Evolutionary conservation across 1,140 invertebrate species (phyloP), one percentile per base, ranked within the genome.

Genomic region (Cardiocondyla obscurior): DNA sequence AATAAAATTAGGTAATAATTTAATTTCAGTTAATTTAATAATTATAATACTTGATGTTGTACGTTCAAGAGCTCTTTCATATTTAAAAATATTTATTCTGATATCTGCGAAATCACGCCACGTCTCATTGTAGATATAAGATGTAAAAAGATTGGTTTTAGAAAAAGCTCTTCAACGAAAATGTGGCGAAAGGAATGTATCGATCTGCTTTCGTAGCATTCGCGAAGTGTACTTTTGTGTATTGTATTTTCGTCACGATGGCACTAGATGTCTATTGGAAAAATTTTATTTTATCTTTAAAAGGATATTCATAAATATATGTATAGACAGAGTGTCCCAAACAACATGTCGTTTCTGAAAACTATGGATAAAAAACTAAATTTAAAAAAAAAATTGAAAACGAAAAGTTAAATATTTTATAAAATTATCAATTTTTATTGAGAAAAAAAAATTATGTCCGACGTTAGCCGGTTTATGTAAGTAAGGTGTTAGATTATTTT

Each of bases 241-340:
- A 79, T 79, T 69, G 22, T 62, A 69, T 79, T 79, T 79, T 19
- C 74, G 25, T 53, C 22, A 16, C 25, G 25, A 53, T 64, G 2
- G 19, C 30, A 62, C 3, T 3, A 30, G 33, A 7, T 64, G 2
- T 67, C 22, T 67, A 19, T 28, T 12, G 6, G 16, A 53, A n/a
- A 3, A 39, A 22, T 53, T 57, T 67, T 16, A 30, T 65, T 67
- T 16, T 67, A 1, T 4, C 1, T 39, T 30, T 1, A 19, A 39
- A 19, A 30, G n/a, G n/a, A 67, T 55, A 25, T 36, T 67, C 22
- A 42, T 42, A 16, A 14, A 77, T 77, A 36, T 58, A 19, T 28
- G 10, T 42, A 42, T 42, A 44, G 3, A 1, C 16, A 44, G n/a
- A n/a, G n/a, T n/a, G n/a, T n/a, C n/a, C n/a, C n/a, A n/a, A n/a